Evolutionary conservation across 2,113 vertebrate species (phyloP), one percentile per base, ranked within the genome.

Genomic region (Malaclemys terrapin): DNA sequence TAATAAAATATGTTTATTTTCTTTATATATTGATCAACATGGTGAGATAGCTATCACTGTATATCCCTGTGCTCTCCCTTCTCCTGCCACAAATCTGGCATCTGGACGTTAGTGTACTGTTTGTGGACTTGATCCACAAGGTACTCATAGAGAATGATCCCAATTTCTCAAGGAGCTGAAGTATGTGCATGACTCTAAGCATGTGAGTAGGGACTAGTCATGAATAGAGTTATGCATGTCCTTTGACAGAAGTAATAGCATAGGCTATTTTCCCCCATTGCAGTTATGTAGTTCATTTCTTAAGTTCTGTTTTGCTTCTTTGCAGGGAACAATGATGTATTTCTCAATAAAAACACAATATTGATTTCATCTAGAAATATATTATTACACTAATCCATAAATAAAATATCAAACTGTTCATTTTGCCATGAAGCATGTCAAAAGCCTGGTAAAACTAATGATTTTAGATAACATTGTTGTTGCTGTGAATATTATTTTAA

Each of bases 301-400:
- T 89, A 79, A 25, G 4, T 2, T 81, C 3, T 10, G 17, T 91
- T 95, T 92, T 79, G 13, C 86, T 91, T 89, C 57, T 93, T 52
- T 91, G 12, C 47, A 78, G 76, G 27, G 93, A 95, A 93, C 53
- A 76, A 79, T 20, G 78, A 49, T 45, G 54, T 27, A 92, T 10
- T 35, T 83, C 69, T 93, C 91, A 89, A 79, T 85, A 87, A 93
- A 93, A 95, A 65, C 5, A 78, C 1, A 82, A 0, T 59, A 96
- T 96, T 94, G 93, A 94, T 97, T 96, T 94, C 79, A 82, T 52
- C 72, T 87, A 81, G 84, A 94, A 96, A 96, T 93, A 65, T 50
- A 85, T 80, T 72, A 20, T 38, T 87, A 93, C 84, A 92, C 31
- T 57, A 91, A 93, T 91, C 57, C 31, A 84, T 83, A 4, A 89